These are phyloP conservation scores for Drosophila leontia DNA, from an alignment of 1,140 invertebrate species.

Conservation along the genomic window DNA sequence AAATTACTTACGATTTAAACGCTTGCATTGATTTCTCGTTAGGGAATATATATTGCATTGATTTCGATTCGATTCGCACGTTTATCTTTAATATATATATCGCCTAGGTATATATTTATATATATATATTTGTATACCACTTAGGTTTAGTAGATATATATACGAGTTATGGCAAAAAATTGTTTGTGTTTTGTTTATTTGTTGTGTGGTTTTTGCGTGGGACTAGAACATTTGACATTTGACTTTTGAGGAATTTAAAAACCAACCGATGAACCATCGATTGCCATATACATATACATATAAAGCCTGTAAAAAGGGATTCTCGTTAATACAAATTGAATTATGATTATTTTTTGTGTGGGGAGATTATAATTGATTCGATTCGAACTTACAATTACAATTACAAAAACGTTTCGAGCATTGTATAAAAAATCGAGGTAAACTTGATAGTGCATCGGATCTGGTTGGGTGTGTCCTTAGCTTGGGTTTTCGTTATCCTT, in stretches of 20 bases:
- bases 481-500: constrained; percentile 20
- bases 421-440: constrained; percentile 80
- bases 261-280: constrained; percentile 63
- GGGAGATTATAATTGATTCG: constrained; percentile 44
- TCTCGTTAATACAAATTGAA: constrained; percentile 57
- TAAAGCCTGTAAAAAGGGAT: constrained; percentile 78
- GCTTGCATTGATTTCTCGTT: constrained; percentile 65
- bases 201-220: constrained; percentile 18
- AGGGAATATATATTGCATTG: constrained; percentile 76
- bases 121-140: constrained; percentile 30
- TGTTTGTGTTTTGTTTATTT: constrained; percentile 29
- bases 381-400: constrained; percentile 71
- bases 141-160: constrained; percentile 51
- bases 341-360: constrained; percentile 19
- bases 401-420: constrained; percentile 74
- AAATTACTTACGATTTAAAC: constrained; percentile 62
- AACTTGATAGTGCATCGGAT: constrained; percentile 78
- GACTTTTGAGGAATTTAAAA: constrained; percentile 57
- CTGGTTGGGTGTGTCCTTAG: constrained; percentile 38
- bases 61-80: constrained; percentile 47
- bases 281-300: constrained; percentile 50
- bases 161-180: constrained; percentile 66
- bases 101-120: constrained; percentile 42
- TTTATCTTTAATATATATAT: constrained; percentile 65
- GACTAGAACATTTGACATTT: constrained; percentile 60